Base-by-base conservation (phyloP, 64 coral and sea anemone genomes). In the Pocillopora verrucosa region DNA sequence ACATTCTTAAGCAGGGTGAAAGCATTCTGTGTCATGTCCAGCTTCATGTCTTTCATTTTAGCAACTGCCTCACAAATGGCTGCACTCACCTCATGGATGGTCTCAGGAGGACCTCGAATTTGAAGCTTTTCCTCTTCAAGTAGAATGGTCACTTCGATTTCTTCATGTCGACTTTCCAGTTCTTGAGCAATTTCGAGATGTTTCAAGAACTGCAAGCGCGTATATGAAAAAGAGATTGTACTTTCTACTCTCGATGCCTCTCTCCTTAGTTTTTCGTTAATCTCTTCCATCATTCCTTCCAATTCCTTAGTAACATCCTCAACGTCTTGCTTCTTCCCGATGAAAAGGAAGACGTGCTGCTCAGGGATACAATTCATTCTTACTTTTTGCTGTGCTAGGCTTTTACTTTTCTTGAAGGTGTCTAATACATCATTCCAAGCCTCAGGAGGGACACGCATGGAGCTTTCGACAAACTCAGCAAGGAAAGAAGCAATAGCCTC, bases 161-260 rank as follows among this genome's bases (percentile, higher is more conserved):
- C 35, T 19, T 36, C 79, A 26, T 65, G 20, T 38, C 64, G 13
- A 10, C 16, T 17, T 82, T 65, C 60, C 13, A 82, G 79, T 82
- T 82, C 60, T 34, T 82, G 64, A 22, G 36, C 60, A 38, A 82
- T 35, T 13, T 82, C 79, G 36, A 82, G 35, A 20, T 82, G 30
- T 17, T 16, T 34, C 34, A 82, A 19, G 9, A 82, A 82, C 79
- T 82, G 61, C 14, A 65, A 0, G 0, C 9, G 30, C 13, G 15
- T 65, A 20, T 5, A 9, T 20, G 60, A 30, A 20, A 82, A 65
- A 37, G 10, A 1, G 14, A 82, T 16, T 65, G 15, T 11, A 1
- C 16, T 65, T 15, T 59, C 37, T 65, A 7, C 26, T 82, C 64
- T 65, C 20, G 60, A 64, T 16, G 59, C 77, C 34, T 82, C 77